phyloP scores from a whole-genome alignment of 2,797 vertebrate species.

The Coccyzus lansbergi region DNA sequence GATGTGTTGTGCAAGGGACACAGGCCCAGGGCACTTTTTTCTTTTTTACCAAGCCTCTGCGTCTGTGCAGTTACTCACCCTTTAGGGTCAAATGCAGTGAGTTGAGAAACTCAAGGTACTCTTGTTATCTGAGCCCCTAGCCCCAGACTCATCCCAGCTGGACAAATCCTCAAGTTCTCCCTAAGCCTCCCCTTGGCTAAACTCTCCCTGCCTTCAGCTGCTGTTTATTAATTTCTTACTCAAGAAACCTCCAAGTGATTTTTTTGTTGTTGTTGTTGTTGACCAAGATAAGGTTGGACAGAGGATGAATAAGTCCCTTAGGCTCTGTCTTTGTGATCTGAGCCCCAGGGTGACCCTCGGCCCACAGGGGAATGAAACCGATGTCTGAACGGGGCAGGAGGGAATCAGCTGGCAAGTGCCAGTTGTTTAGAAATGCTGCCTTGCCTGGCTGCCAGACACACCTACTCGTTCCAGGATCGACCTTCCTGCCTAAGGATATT shows the following conservation, averaged over 20 bases:
- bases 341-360: background rate
- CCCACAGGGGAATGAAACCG: accelerated
- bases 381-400: accelerated
- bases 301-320: background rate
- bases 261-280: too few relatives aligned
- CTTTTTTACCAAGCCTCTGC: too few relatives aligned
- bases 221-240: background rate
- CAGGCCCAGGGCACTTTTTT: too few relatives aligned
- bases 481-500: slow-evolving; percentile 60
- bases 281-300: background rate
- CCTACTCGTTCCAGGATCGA: slow-evolving; percentile 42
- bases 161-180: background rate
- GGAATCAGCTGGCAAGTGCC: background rate
- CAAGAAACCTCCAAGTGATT: background rate
- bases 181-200: background rate
- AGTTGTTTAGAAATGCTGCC: background rate
- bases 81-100: too few relatives aligned
- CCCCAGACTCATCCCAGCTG: background rate
- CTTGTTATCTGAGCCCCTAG: background rate
- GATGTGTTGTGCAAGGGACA: background rate
- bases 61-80: accelerated
- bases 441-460: slow-evolving; percentile 3
- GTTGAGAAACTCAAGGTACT: background rate
- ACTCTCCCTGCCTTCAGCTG: background rate
- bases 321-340: background rate